Percentiles rank a stretch among this genome's conserved stretches.
phyloP scores from a whole-genome alignment of 2,888 invertebrate species.

The Vanessa cardui region DNA sequence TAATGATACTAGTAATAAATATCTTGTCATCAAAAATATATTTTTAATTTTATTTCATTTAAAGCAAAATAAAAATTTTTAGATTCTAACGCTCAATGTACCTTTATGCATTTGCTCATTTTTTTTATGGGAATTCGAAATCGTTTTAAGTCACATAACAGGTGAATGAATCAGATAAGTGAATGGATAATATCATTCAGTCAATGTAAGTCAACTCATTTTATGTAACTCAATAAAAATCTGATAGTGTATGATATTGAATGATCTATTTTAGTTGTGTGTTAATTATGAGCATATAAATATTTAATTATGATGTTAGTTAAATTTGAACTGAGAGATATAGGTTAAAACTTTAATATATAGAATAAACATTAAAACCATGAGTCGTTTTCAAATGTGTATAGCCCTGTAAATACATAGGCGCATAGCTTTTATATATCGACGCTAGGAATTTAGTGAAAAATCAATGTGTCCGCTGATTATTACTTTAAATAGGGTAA shows the following conservation, averaged over 20 bases:
- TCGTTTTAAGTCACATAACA: background rate
- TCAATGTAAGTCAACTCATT: background rate
- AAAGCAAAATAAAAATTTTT: constrained; percentile 31
- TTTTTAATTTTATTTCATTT: constrained; percentile 1
- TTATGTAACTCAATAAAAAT: background rate
- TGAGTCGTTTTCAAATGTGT: constrained; percentile 46
- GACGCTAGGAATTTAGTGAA: constrained; percentile 50
- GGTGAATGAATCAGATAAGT: background rate
- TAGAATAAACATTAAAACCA: constrained; percentile 17
- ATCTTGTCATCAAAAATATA: background rate
- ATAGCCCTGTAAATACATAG: constrained; percentile 73
- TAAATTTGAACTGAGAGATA: constrained; percentile 52
- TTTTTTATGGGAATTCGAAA: constrained; percentile 30
- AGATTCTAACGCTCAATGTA: constrained; percentile 56
- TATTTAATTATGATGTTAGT: constrained; percentile 45
- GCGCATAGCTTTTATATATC: constrained; percentile 64
- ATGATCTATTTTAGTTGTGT: constrained; percentile 25
- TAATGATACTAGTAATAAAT: constrained; percentile 12
- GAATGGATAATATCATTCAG: constrained; percentile 1
- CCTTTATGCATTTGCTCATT: constrained; percentile 72
- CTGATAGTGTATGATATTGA: background rate
- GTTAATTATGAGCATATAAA: constrained; percentile 34
- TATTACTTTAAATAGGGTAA: constrained; percentile 37
- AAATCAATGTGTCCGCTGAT: constrained; percentile 53
- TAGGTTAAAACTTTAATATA: constrained; percentile 52